Percentiles rank a stretch among this genome's conserved stretches.
These are phyloP conservation scores for Coendou prehensilis DNA, from an alignment of 2,797 vertebrate genomes.

Conservation along the genomic window DNA sequence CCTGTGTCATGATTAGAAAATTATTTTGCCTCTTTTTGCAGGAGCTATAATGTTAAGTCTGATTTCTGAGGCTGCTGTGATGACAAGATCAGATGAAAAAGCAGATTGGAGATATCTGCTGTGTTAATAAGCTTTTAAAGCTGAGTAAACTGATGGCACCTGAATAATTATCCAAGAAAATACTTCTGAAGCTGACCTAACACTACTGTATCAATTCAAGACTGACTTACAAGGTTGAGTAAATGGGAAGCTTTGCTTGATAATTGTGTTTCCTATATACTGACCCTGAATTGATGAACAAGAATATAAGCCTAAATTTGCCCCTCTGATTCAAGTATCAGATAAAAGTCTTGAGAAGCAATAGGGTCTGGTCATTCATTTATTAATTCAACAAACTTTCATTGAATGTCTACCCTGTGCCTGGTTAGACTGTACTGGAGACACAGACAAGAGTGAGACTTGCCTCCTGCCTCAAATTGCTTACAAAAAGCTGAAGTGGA, in stretches of 20 bases:
- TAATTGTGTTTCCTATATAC: constrained; percentile 48
- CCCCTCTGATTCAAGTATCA: constrained; percentile 38
- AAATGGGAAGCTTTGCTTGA: not conserved
- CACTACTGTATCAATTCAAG: not conserved
- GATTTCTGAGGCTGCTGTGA: constrained; percentile 37
- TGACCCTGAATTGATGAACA: not conserved
- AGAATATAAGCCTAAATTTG: constrained; percentile 47
- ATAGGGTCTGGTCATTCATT: not conserved
- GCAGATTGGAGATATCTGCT: constrained; percentile 28
- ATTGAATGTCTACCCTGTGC: not conserved
- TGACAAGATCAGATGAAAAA: constrained; percentile 30
- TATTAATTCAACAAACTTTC: constrained; percentile 10
- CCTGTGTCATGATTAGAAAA: constrained; percentile 4
- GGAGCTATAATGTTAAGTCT: not conserved
- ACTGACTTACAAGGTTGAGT: constrained; percentile 18
- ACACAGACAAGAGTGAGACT: not conserved
- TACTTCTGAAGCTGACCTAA: constrained; percentile 65
- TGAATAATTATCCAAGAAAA: constrained; percentile 63
- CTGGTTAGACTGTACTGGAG: not conserved
- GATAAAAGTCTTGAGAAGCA: not conserved
- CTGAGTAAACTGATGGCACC: constrained; percentile 52
- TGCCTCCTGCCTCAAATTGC: not conserved
- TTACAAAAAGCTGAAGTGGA: not conserved
- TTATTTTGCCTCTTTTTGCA: constrained; percentile 33
- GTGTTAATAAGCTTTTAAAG: constrained; percentile 59